A percentile compares a stretch with the other conserved stretches of the same genome.
Evolutionary conservation across 2,113 vertebrate genomes (phyloP).

Genomic region (Sceloporus undulatus): DNA sequence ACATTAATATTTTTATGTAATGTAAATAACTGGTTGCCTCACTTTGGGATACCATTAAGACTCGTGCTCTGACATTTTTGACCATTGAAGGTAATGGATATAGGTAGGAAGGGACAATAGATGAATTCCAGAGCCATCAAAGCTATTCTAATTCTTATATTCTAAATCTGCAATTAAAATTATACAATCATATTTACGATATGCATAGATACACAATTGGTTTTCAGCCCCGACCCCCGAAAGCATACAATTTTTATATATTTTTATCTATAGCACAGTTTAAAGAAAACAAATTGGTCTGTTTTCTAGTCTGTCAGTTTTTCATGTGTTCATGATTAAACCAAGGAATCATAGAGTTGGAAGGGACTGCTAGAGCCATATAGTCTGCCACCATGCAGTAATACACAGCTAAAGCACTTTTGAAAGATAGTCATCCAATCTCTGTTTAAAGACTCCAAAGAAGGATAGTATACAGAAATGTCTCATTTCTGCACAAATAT

Average conservation of each 20-base stretch:
- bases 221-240: not conserved
- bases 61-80: not conserved
- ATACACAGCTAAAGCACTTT: too few species aligned
- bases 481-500: not conserved
- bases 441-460: too few species aligned
- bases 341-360: too few species aligned
- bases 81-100: not conserved
- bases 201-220: not conserved
- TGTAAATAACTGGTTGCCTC: not conserved
- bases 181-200: not conserved
- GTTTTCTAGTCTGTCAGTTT: not conserved
- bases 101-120: not conserved
- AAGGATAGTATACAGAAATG: not conserved
- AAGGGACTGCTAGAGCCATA: too few species aligned
- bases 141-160: not conserved
- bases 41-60: not conserved
- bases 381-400: too few species aligned
- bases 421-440: too few species aligned
- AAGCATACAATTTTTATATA: not conserved
- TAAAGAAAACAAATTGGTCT: not conserved
- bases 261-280: not conserved
- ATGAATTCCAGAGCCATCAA: not conserved
- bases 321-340: not conserved
- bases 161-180: not conserved
- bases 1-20: slow-evolving; percentile 55